A percentile compares a stretch with the other conserved stretches of the same genome.
Conservation (phyloP, 2,797 vertebrate species). For the Pogonophryne albipinna region DNA sequence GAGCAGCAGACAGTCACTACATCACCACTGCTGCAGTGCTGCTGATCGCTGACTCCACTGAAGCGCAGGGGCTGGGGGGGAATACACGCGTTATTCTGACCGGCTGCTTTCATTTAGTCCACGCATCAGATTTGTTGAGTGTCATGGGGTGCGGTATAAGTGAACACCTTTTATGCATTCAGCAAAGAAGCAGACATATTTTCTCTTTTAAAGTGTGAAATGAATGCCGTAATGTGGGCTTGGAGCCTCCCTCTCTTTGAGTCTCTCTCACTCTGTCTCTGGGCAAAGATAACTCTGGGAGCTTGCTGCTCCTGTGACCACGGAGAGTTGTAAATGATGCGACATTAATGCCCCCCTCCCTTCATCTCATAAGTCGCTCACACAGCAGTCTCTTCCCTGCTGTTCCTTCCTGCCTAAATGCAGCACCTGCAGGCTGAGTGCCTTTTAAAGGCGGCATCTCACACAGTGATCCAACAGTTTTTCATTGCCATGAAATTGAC, state of each 20-base stretch:
- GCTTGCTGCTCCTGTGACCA: slow-evolving; percentile 33
- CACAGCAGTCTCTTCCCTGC: slow-evolving; percentile 17
- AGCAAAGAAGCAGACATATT: slow-evolving; percentile 14
- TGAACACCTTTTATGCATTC: slow-evolving; percentile 28
- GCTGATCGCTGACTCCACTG: slow-evolving; percentile 73
- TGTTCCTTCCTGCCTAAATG: slow-evolving; percentile 26
- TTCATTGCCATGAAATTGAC: no score
- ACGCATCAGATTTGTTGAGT: slow-evolving; percentile 27
- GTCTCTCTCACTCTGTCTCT: slow-evolving; percentile 27
- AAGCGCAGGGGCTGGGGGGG: slow-evolving; percentile 34
- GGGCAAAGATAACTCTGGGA: slow-evolving; percentile 43
- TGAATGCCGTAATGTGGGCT: slow-evolving; percentile 5
- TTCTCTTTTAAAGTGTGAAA: slow-evolving; percentile 18
- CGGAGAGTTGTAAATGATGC: slow-evolving; percentile 59
- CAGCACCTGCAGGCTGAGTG: slow-evolving; percentile 26
- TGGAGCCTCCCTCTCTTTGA: slow-evolving; percentile 2
- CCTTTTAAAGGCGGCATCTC: not conserved
- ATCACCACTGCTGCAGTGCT: slow-evolving; percentile 75
- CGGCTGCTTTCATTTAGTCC: slow-evolving; percentile 35
- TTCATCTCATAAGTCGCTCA: slow-evolving; percentile 51
- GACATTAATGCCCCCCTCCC: slow-evolving; percentile 42
- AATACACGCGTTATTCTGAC: slow-evolving; percentile 33
- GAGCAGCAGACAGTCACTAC: slow-evolving; percentile 53
- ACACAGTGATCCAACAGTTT: not conserved
- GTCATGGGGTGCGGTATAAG: slow-evolving; percentile 27